Base-by-base conservation (phyloP, 2,113 vertebrate genomes). In the Nanger granti region DNA sequence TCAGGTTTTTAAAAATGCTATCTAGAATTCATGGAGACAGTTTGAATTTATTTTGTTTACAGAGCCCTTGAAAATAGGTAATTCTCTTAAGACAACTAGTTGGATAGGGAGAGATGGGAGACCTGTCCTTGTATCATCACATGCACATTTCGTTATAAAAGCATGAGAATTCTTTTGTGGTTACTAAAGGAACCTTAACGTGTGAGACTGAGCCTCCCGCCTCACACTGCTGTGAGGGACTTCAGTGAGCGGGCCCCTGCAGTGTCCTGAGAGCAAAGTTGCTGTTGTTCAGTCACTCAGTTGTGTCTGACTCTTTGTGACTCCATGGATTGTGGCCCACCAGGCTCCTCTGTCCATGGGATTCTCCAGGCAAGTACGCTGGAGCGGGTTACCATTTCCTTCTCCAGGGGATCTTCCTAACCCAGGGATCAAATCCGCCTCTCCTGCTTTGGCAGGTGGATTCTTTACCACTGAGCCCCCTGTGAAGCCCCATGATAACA, bases 31-130 rank as follows among this genome's bases (percentile, higher is more conserved):
- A 76, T n/a, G 85, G 59, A 93, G 47, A 34, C 66, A 92, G 8
- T 37, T 88, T 89, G 87, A 49, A 47, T 88, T 87, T 88, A 49
- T 88, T 93, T 86, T 34, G 95, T 92, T 95, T 92, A 85, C 37
- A 49, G 28, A 92, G 66, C 52, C 24, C 29, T 97, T 84, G 73
- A 87, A 69, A 59, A 64, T 0, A 28, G 44, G 12, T 37, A 54
- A 0, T 60, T 69, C 55, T 44, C 22, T 60, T 86, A 94, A 91
- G n/a, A 94, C 88, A 91, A 28, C 55, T 31, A 41, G 64, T 41
- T 89, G 15, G 8, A 10, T 5, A 82, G 73, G 15, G 20, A 26
- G 44, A 62, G 20, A 8, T 92, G 37, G 52, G 34, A 95, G 80
- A 85, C 6, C 54, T 26, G 5, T 55, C 26, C 34, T 28, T 95